Evolutionary conservation across 2,797 vertebrate genomes (phyloP).

Genomic region (Borostomias antarcticus): DNA sequence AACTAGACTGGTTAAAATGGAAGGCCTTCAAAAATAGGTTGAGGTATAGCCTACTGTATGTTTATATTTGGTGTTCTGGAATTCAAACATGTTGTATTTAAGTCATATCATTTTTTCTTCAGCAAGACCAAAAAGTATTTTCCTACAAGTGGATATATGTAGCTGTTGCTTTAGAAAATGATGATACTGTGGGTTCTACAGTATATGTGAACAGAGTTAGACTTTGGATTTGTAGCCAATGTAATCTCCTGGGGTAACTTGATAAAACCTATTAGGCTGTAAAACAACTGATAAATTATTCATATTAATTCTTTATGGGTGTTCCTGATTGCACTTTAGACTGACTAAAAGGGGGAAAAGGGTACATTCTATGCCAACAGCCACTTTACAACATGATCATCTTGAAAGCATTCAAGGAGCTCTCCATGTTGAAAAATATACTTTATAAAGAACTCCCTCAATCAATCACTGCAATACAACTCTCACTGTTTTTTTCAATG

Average conservation of each 20-base stretch:
- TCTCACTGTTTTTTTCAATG: constrained; percentile 15
- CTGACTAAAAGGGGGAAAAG: background rate
- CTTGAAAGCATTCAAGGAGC: constrained; percentile 21
- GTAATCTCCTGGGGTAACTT: background rate
- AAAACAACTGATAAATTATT: background rate
- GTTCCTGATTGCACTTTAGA: background rate
- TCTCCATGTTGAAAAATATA: constrained; percentile 27
- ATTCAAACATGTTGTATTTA: no score
- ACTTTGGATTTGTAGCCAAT: background rate
- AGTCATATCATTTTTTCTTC: background rate
- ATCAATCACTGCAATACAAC: constrained; percentile 28
- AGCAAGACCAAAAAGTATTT: background rate
- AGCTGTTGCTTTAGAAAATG: background rate
- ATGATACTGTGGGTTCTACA: background rate
- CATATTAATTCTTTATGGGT: background rate
- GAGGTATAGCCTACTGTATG: no score
- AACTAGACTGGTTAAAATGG: background rate
- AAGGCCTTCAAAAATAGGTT: background rate
- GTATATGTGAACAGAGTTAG: background rate
- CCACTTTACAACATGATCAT: constrained; percentile 24
- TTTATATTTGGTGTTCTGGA: background rate
- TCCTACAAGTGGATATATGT: background rate
- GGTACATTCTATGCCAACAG: background rate
- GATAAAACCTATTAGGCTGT: background rate
- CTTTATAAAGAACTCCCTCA: constrained; percentile 25